These are phyloP conservation scores for Spondyliosoma cantharus DNA, from an alignment of 2,797 vertebrate species.

Conservation along the genomic window DNA sequence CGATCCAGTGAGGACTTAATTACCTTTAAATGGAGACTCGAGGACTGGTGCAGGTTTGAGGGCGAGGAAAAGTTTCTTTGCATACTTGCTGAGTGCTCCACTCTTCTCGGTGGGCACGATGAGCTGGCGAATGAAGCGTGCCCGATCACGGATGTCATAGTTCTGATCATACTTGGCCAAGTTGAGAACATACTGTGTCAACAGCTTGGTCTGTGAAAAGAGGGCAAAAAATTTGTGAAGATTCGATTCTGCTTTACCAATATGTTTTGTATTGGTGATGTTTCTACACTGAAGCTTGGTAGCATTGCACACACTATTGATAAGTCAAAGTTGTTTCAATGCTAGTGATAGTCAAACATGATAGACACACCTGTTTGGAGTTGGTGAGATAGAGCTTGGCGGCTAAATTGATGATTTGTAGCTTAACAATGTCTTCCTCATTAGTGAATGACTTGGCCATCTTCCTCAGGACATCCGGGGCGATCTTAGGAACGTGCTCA, in stretches of 20 bases:
- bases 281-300: neutral
- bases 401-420: constrained; percentile 96
- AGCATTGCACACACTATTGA: neutral
- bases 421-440: constrained; percentile 97
- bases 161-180: constrained; percentile 99
- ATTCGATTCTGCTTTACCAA: too few relatives aligned
- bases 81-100: constrained; percentile 94
- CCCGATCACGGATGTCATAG: constrained; percentile 96
- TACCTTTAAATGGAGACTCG: constrained; percentile 99
- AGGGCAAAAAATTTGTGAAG: neutral
- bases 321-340: neutral
- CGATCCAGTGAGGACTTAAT: neutral
- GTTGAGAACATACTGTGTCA: constrained; percentile 98
- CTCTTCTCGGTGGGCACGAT: constrained; percentile 97
- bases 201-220: constrained; percentile 90
- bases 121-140: constrained; percentile 97
- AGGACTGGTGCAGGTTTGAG: constrained; percentile 96
- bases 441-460: constrained; percentile 98
- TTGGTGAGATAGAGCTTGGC: constrained; percentile 99
- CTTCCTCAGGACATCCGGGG: constrained; percentile 95
- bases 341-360: neutral
- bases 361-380: constrained; percentile 91
- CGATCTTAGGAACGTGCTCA: constrained; percentile 96
- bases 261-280: neutral
- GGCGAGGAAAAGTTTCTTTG: constrained; percentile 98